Conservation (phyloP, 1,140 invertebrate genomes). For the Lordiphosa stackelbergi region DNA sequence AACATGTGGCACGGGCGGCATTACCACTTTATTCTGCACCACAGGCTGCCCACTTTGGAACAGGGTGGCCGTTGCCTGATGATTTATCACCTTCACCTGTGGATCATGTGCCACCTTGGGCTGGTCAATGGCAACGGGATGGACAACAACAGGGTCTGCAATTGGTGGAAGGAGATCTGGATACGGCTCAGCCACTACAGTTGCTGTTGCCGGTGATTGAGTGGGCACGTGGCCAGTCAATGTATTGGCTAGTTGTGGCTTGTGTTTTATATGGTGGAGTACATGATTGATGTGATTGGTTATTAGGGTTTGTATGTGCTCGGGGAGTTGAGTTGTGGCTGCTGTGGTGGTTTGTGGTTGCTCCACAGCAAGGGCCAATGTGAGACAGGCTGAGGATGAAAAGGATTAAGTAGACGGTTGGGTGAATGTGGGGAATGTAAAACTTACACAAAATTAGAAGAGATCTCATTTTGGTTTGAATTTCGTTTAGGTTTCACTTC, state of each 20-base stretch:
- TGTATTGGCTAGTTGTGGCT: conserved; percentile 19
- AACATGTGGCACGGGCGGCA: conserved; percentile 45
- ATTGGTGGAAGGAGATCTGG: conserved; percentile 59
- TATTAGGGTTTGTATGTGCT: conserved; percentile 54
- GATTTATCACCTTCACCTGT: conserved; percentile 54
- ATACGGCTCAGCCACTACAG: conserved; percentile 42
- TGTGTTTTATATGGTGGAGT: conserved; percentile 39
- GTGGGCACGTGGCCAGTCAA: conserved; percentile 45
- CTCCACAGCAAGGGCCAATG: conserved; percentile 28
- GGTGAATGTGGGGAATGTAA: too few relatives aligned
- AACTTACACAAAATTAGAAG: conserved; percentile 47
- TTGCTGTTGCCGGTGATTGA: conserved; percentile 18
- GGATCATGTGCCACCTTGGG: conserved; percentile 43
- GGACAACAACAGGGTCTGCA: conserved; percentile 40
- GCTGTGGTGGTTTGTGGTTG: conserved; percentile 29
- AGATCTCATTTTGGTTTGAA: conserved; percentile 24
- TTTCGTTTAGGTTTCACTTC: background rate
- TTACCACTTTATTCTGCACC: conserved; percentile 54
- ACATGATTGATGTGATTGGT: conserved; percentile 66
- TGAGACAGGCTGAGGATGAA: conserved; percentile 29
- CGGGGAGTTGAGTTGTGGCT: conserved; percentile 36
- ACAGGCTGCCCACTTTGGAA: conserved; percentile 29
- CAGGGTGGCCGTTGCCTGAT: conserved; percentile 49
- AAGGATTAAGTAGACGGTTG: conserved; percentile 3
- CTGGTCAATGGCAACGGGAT: conserved; percentile 24